Evolutionary conservation across 2,888 invertebrate species (phyloP), one percentile per base, ranked within the genome.

Genomic region (Folsomia manolachei): DNA sequence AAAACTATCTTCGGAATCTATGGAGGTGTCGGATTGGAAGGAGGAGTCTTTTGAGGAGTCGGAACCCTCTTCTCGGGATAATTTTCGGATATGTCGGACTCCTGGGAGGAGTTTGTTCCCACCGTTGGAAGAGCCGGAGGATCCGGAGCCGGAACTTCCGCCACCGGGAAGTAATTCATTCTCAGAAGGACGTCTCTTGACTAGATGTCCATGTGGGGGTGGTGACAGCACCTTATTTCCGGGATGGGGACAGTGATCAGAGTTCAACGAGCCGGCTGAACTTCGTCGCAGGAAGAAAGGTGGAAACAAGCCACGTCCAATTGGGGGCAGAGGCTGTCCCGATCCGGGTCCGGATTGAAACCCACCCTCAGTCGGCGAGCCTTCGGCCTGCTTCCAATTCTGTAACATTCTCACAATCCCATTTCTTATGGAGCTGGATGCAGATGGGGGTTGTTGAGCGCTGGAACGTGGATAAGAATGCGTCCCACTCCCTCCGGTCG

Each of bases 1-100:
- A 82, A 95, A 94, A 84, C 94, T 94, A 82, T 95, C 95, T 83
- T 95, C 95, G 0, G 94, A 94, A 83, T 95, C 95, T 51, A 95
- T 92, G 84, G 94, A 94, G 0, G 95, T 95, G 83, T 95, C 95
- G 83, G 94, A 94, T 84, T 95, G 95, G 73, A 95, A 87, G 83
- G 94, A 94, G 83, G 93, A 84, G 75, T 84, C 83, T 78, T 85
- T 85, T 23, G 83, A 83, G 27, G 83, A 83, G 67, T 84, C 84
- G 0, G 94, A 94, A 18, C 94, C 94, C 81, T 94, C 94, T 84
- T 94, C 94, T 78, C 90, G 89, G 0, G 94, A 94, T 81, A 90
- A 89, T 69, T 93, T 87, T 71, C 94, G 86, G 82, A 91, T 92
- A 78, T 81, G 79, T 2, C 81, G 70, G 7, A 79, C 78, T 18